Evolutionary conservation across 2,888 invertebrate species (phyloP).

Genomic region (Philhelius pedissequus): DNA sequence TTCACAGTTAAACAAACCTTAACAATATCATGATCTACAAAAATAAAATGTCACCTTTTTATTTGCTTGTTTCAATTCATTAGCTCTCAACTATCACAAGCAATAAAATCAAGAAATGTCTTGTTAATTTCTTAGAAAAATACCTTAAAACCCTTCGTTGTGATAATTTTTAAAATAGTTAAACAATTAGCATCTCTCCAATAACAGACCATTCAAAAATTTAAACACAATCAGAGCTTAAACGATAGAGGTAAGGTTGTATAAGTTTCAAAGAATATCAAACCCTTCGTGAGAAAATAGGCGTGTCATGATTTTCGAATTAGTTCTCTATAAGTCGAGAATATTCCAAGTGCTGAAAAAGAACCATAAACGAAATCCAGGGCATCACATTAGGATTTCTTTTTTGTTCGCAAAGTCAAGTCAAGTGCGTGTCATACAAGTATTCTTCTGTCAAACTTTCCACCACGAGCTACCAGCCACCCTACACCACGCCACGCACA

Average conservation of each 20-base stretch:
- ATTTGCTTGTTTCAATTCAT: not conserved
- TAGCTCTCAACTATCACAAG: not conserved
- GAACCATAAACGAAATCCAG: constrained; percentile 20
- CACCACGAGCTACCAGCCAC: not conserved
- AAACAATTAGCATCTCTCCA: not conserved
- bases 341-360: not conserved
- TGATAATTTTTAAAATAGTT: not conserved
- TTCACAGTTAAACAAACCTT: no score
- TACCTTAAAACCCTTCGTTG: not conserved
- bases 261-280: not conserved
- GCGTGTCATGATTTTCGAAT: not conserved
- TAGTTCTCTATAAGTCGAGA: not conserved
- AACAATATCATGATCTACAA: no score
- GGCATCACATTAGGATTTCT: not conserved
- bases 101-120: not conserved
- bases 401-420: not conserved
- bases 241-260: not conserved
- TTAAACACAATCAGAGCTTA: not conserved
- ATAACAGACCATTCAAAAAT: not conserved
- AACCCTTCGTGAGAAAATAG: not conserved
- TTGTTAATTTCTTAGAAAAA: not conserved
- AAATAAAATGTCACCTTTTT: not conserved
- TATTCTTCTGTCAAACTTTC: not conserved
- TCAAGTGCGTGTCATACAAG: constrained; percentile 23
- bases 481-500: not conserved